Evolutionary conservation across 2,797 vertebrate genomes (phyloP).

Genomic region (Tragopan temminckii): DNA sequence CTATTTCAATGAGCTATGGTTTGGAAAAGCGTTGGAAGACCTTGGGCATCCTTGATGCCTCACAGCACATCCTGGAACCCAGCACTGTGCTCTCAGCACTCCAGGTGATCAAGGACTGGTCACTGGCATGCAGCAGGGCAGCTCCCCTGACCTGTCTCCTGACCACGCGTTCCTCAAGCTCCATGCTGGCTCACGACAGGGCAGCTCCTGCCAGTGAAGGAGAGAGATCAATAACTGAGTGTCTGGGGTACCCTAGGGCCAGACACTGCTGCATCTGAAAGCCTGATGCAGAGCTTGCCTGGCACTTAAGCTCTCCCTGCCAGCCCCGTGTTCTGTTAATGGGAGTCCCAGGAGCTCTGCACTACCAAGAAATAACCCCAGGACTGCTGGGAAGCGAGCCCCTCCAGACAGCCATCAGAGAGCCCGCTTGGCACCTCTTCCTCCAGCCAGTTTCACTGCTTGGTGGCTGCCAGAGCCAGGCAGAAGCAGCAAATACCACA

Average conservation of each 20-base stretch:
- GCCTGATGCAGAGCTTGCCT: conserved; percentile 53
- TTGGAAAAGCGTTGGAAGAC: neutral
- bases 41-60: neutral
- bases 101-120: neutral
- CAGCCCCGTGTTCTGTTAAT: conserved; percentile 34
- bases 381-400: conserved; percentile 21
- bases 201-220: neutral
- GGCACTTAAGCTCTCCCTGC: conserved; percentile 64
- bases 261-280: conserved; percentile 14
- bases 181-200: neutral
- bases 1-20: neutral
- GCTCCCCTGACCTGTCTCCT: neutral
- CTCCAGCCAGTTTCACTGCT: neutral
- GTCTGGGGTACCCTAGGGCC: neutral
- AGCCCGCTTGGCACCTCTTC: neutral
- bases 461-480: rapidly evolving
- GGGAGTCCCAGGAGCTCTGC: conserved; percentile 7
- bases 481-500: neutral
- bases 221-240: neutral
- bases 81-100: neutral
- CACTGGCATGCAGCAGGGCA: neutral
- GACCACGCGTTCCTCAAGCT: neutral
- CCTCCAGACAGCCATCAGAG: neutral
- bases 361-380: conserved; percentile 22
- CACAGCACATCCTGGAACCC: neutral